phyloP scores from a whole-genome alignment of 2,888 invertebrate genomes.

The Allolobophora icterica region DNA sequence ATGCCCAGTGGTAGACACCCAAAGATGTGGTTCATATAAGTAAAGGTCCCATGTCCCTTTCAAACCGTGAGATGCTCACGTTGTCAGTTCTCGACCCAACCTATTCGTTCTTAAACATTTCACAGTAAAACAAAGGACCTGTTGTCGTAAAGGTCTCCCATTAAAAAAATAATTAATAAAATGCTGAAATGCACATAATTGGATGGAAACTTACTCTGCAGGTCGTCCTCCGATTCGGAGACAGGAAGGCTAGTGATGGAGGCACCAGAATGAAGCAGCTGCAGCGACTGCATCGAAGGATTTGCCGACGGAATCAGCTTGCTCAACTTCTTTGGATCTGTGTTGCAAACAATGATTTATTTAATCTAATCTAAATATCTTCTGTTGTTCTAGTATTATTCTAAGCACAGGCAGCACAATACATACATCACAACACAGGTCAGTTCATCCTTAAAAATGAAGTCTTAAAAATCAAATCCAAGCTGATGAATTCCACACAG shows the following conservation, averaged over 20 bases:
- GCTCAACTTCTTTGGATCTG: constrained; percentile 28
- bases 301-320: constrained; percentile 42
- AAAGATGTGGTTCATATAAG: too few relatives aligned
- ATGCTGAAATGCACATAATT: neutral
- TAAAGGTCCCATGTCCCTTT: too few relatives aligned
- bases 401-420: too few relatives aligned
- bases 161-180: neutral
- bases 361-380: neutral
- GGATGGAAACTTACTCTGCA: constrained; percentile 31
- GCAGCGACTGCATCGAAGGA: constrained; percentile 5
- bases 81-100: too few relatives aligned
- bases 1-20: too few relatives aligned
- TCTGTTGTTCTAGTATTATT: neutral
- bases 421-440: too few relatives aligned
- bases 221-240: constrained; percentile 58
- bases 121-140: neutral
- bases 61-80: too few relatives aligned
- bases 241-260: constrained; percentile 58
- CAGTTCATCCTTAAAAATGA: neutral
- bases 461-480: neutral
- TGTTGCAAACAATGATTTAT: neutral
- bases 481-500: neutral
- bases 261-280: constrained; percentile 38
- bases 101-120: neutral
- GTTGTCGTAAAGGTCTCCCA: neutral